Conservation (phyloP, 2,113 vertebrate genomes). For the Pedetes capensis region DNA sequence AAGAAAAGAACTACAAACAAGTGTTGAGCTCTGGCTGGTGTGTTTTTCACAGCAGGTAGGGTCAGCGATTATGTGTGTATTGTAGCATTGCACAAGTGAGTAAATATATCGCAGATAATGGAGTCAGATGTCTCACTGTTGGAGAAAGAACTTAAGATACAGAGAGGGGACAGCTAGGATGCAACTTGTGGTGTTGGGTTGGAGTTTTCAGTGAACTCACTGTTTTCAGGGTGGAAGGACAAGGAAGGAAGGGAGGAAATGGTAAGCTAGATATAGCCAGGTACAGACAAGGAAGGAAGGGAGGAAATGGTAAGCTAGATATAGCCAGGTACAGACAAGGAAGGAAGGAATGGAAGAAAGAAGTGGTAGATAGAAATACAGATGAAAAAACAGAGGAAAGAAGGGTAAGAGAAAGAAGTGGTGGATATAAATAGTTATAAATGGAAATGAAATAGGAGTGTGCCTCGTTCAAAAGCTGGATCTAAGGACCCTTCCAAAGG, state of each 20-base stretch:
- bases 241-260: background rate
- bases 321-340: too few species aligned
- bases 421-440: too few species aligned
- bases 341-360: background rate
- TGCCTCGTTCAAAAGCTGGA: too few species aligned
- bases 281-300: too few species aligned
- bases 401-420: too few species aligned
- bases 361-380: background rate
- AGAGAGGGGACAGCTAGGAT: background rate
- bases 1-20: background rate
- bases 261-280: too few species aligned
- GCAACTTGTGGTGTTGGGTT: background rate
- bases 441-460: too few species aligned
- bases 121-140: background rate
- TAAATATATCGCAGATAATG: background rate
- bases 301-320: too few species aligned
- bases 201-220: background rate
- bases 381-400: background rate
- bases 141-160: background rate
- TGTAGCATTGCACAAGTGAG: background rate
- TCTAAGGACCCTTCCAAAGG: background rate
- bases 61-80: background rate
- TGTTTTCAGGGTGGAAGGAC: background rate
- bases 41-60: background rate
- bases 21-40: background rate